Percentiles rank a stretch among this genome's conserved stretches.
Conservation (phyloP, 2,113 vertebrate genomes). For the Henicopernis longicauda region DNA sequence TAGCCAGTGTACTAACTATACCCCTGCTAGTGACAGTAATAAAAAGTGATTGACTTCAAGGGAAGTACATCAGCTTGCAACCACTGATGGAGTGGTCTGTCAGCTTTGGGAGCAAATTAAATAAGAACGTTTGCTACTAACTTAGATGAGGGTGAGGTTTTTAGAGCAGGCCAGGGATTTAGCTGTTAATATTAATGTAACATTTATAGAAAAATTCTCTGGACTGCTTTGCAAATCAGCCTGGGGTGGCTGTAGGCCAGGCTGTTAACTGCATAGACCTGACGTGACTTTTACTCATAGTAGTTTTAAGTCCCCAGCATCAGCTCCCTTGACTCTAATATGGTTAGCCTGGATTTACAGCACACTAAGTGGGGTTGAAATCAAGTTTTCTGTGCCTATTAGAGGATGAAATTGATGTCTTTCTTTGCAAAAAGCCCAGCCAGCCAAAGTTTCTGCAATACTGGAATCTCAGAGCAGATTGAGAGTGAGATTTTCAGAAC, state of each 20-base stretch:
- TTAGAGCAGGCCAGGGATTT: neutral
- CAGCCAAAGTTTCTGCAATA: neutral
- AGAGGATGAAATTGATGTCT: neutral
- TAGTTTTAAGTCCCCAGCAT: neutral
- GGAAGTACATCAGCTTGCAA: neutral
- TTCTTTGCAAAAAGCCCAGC: neutral
- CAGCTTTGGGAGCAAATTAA: neutral
- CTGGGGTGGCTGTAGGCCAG: neutral
- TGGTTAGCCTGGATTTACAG: slow-evolving; percentile 13
- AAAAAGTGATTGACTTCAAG: neutral
- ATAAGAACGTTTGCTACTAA: neutral
- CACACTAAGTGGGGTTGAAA: neutral
- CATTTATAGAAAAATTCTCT: neutral
- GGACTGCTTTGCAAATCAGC: neutral
- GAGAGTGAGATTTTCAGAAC: neutral
- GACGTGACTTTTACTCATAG: neutral
- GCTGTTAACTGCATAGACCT: neutral
- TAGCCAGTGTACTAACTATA: neutral
- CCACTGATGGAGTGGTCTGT: neutral
- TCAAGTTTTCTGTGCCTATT: neutral
- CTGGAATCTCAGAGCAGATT: neutral
- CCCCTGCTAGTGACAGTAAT: neutral
- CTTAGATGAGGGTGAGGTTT: neutral
- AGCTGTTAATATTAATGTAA: neutral
- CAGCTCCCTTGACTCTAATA: neutral